Evolutionary conservation across 2,888 invertebrate species (phyloP), one percentile per base, ranked within the genome.

Genomic region (Imbricaverruca yamaguchii): DNA sequence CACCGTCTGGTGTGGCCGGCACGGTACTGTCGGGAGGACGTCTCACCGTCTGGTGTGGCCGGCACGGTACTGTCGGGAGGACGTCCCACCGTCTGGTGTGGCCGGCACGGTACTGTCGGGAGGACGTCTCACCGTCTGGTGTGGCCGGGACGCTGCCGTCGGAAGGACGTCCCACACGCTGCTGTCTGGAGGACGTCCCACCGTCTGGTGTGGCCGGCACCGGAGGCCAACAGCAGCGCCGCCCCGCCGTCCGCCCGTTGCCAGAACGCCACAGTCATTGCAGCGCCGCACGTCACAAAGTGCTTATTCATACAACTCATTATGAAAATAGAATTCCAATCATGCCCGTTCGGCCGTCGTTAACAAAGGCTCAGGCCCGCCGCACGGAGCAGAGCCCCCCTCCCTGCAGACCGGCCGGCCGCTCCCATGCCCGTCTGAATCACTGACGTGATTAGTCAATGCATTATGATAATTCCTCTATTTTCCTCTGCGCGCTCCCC

Each of bases 291-390:
- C 65, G 65, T n/a, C 65, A 65, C 65, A 65, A 65, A 65, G 23
- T 23, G 65, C 65, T 23, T 65, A 65, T 65, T 65, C 74, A 74
- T 55, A 53, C 74, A 53, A 21, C 74, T 74, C 53, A 74, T 74
- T 74, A 74, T 74, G 74, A 53, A 55, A 55, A 53, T 55, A 55
- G 74, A 53, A 74, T 74, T 55, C 74, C 74, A 53, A 53, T 74
- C 74, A 55, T 55, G 74, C 21, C 23, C 21, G 74, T 53, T 13
- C 9, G 74, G 7, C 53, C 21, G 53, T 1, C 21, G 9, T 55
- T 55, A 55, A 74, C 74, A 74, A 74, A 74, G 65, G 74, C 12
- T 39, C 15, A 18, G 7, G 53, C 10, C 69, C 69, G 25, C 15
- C 69, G 25, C 39, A 4, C 39, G 39, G 39, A 39, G 15, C 53